Evolutionary conservation across 2,797 vertebrate genomes (phyloP).

Genomic region (Graptemys geographica): DNA sequence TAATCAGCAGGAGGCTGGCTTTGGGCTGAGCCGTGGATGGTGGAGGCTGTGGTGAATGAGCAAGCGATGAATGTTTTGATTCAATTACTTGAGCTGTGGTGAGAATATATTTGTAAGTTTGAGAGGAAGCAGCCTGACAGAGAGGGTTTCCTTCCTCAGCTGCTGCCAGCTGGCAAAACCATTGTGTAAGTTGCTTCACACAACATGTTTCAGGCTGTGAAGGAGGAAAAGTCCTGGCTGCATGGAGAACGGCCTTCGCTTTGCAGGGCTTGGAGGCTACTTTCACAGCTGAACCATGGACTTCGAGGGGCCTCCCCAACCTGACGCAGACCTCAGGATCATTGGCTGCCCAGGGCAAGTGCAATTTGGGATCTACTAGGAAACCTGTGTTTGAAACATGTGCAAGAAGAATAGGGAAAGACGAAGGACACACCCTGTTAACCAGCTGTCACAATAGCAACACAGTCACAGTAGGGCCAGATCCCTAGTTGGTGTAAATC

Average conservation of each 20-base stretch:
- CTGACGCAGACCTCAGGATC: rapidly evolving
- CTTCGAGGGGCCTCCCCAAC: not conserved
- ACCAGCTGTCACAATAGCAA: rapidly evolving
- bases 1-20: not conserved
- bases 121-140: not conserved
- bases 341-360: rapidly evolving
- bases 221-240: not conserved
- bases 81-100: not conserved
- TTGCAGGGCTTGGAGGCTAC: rapidly evolving
- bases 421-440: rapidly evolving
- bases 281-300: not conserved
- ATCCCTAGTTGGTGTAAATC: not conserved
- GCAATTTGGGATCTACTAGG: not conserved
- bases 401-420: not conserved
- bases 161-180: not conserved
- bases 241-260: not conserved
- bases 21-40: not conserved
- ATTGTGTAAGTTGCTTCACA: rapidly evolving
- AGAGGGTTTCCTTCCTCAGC: not conserved
- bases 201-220: rapidly evolving
- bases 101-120: not conserved
- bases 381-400: not conserved
- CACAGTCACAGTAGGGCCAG: rapidly evolving
- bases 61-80: not conserved
- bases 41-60: not conserved